Conservation (phyloP, 2,113 vertebrate species). For the Semicossyphus pulcher region DNA sequence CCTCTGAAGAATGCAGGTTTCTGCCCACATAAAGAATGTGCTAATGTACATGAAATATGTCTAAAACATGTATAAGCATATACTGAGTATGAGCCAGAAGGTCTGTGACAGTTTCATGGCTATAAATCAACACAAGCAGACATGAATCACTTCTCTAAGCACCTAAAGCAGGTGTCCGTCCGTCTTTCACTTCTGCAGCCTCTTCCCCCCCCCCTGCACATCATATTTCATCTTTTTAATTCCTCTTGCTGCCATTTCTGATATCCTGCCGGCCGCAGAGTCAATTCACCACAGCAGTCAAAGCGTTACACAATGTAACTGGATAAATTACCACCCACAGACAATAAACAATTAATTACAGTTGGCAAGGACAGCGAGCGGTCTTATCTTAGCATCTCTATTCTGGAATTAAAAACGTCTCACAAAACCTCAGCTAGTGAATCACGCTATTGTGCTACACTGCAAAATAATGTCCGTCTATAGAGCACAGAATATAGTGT, state of each 20-base stretch:
- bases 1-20: not conserved
- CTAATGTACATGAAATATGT: not conserved
- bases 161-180: constrained; percentile 19
- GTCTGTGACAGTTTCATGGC: not conserved
- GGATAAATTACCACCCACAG: constrained; percentile 62
- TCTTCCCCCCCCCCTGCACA: not conserved
- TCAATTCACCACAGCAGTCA: constrained; percentile 39
- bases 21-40: not conserved
- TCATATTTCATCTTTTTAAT: constrained; percentile 53
- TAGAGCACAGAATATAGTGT: not conserved
- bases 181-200: constrained; percentile 5
- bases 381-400: constrained; percentile 35
- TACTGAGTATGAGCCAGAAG: not conserved
- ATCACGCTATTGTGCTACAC: not conserved
- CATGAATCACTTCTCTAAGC: constrained; percentile 25
- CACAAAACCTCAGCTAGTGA: constrained; percentile 2
- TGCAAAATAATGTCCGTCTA: not conserved
- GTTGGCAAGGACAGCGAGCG: constrained; percentile 36
- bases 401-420: constrained; percentile 49
- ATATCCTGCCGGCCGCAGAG: constrained; percentile 57
- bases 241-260: constrained; percentile 53
- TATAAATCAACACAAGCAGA: constrained; percentile 13
- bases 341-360: constrained; percentile 67
- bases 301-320: constrained; percentile 45
- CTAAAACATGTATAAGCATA: not conserved